Evolutionary conservation across 92 coral and sea anemone genomes (phyloP).

Genomic region (Porites evermanni): DNA sequence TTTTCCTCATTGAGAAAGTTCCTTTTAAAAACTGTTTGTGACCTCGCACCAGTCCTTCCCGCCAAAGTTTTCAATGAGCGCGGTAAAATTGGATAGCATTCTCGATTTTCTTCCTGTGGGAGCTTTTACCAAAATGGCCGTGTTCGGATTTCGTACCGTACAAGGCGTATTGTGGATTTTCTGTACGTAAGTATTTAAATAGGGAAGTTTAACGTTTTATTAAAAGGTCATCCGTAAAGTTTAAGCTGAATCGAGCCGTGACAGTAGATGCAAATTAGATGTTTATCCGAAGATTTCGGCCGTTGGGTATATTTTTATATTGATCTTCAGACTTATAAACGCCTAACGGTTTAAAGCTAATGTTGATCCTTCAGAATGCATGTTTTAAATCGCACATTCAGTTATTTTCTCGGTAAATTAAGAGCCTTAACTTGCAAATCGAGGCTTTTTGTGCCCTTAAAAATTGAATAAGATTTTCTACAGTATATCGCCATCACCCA

Average conservation of each 20-base stretch:
- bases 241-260: slow-evolving; percentile 25
- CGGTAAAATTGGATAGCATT: neutral
- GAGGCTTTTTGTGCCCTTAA: neutral
- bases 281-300: no score
- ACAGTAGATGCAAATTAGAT: slow-evolving; percentile 17
- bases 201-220: neutral
- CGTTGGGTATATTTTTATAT: neutral
- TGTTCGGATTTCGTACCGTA: neutral
- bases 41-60: slow-evolving; percentile 50
- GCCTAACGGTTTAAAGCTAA: neutral
- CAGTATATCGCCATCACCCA: neutral
- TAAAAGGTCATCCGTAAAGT: neutral
- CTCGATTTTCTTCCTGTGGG: neutral
- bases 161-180: neutral
- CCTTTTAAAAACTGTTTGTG: no score
- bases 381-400: neutral
- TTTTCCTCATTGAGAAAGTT: no score
- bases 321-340: neutral
- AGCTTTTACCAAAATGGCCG: neutral
- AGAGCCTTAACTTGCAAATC: neutral
- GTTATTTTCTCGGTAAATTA: neutral
- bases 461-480: neutral
- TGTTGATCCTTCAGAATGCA: neutral
- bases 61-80: slow-evolving; percentile 13
- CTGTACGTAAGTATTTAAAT: neutral